Conservation (phyloP, 2,888 invertebrate species). For the Agonopterix heracliana region DNA sequence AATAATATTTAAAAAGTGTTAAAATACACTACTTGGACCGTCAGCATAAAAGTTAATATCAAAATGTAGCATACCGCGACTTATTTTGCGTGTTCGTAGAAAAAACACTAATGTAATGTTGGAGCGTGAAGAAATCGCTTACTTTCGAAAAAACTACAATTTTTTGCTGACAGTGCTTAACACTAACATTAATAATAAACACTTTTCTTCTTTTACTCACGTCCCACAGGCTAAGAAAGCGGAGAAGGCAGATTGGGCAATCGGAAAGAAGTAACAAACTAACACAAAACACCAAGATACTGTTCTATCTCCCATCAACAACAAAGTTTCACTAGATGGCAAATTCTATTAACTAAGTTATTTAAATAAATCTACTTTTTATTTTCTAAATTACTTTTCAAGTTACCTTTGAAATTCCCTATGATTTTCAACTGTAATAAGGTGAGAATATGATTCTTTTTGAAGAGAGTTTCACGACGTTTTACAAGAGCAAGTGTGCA, state of each 20-base stretch:
- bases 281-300: conserved; percentile 24
- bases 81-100: no score
- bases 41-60: no score
- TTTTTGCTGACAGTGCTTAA: no score
- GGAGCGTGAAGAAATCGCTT: no score
- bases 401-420: conserved; percentile 32
- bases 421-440: conserved; percentile 32
- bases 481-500: conserved; percentile 35
- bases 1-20: no score
- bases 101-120: no score
- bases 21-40: no score
- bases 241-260: conserved; percentile 84
- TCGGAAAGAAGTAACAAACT: conserved; percentile 76
- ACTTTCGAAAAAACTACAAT: no score
- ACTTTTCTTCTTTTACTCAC: conserved; percentile 30
- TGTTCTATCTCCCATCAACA: conserved; percentile 19
- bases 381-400: conserved; percentile 18
- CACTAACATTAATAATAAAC: no score
- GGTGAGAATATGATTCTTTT: conserved; percentile 50
- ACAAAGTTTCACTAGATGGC: conserved; percentile 32
- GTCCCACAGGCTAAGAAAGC: conserved; percentile 85
- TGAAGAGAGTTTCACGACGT: conserved; percentile 33
- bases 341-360: conserved; percentile 42
- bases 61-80: no score
- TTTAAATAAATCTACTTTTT: conserved; percentile 52